Conservation (phyloP, 2,888 invertebrate genomes). For the Amphimallon solstitiale region DNA sequence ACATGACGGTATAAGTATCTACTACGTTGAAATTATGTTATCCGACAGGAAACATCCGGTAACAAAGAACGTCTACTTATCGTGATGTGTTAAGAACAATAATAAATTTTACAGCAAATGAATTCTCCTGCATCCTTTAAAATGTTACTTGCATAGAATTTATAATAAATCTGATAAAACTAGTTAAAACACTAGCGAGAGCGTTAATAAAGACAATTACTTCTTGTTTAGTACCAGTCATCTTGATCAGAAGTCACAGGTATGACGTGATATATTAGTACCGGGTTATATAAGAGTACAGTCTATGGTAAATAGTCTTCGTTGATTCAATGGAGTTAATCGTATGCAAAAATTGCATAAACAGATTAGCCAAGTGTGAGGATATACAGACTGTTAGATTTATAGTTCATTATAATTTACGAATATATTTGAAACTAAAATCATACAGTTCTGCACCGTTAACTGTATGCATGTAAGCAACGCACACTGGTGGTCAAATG, state of each 20-base stretch:
- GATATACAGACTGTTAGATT: too few species aligned
- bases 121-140: slow-evolving; percentile 15
- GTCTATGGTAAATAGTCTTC: too few species aligned
- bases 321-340: too few species aligned
- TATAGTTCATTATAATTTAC: too few species aligned
- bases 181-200: slow-evolving; percentile 17
- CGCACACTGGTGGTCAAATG: too few species aligned
- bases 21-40: slow-evolving; percentile 3
- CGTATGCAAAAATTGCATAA: too few species aligned
- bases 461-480: too few species aligned
- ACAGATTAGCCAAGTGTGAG: too few species aligned
- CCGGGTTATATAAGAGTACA: not conserved
- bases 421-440: too few species aligned
- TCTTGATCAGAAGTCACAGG: slow-evolving; percentile 2
- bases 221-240: slow-evolving; percentile 10
- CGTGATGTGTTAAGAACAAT: slow-evolving; percentile 8
- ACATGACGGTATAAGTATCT: not conserved
- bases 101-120: slow-evolving; percentile 10
- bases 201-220: slow-evolving; percentile 11
- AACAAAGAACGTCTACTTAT: slow-evolving; percentile 7
- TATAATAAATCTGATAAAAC: slow-evolving; percentile 29
- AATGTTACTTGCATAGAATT: slow-evolving; percentile 9
- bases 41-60: not conserved
- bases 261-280: slow-evolving; percentile 11
- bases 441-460: too few species aligned